These are phyloP conservation scores for Battus philenor DNA, from an alignment of 1,140 invertebrate species.

Conservation along the genomic window DNA sequence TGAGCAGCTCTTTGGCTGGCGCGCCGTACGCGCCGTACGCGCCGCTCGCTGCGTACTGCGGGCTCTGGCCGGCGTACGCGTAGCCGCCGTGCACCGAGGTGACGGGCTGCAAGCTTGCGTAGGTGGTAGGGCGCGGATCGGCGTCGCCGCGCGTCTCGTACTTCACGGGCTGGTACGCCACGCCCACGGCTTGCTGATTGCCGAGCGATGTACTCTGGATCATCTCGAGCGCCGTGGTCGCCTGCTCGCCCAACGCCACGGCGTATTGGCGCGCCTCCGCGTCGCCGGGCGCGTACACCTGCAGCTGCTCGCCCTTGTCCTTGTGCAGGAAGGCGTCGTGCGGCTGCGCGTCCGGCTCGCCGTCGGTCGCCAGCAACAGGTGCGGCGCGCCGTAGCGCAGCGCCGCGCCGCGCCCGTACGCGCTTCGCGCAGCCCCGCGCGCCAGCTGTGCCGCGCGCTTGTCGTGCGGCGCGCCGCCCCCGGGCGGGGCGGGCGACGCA, in stretches of 20 bases:
- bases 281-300: slow-evolving; percentile 34
- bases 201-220: slow-evolving; percentile 59
- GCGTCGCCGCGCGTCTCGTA: slow-evolving; percentile 62
- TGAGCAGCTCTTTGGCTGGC: slow-evolving; percentile 57
- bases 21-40: slow-evolving; percentile 46
- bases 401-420: slow-evolving; percentile 37
- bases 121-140: slow-evolving; percentile 54
- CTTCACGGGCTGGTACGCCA: slow-evolving; percentile 67
- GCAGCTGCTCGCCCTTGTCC: slow-evolving; percentile 44
- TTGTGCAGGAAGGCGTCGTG: slow-evolving; percentile 48
- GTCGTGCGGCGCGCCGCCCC: no score
- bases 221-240: slow-evolving; percentile 57
- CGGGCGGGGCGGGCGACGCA: slow-evolving; percentile 31
- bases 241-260: slow-evolving; percentile 45
- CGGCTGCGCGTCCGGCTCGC: slow-evolving; percentile 39
- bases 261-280: slow-evolving; percentile 48
- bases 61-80: slow-evolving; percentile 48
- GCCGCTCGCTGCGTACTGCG: slow-evolving; percentile 48
- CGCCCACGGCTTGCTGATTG: slow-evolving; percentile 64
- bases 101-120: slow-evolving; percentile 70
- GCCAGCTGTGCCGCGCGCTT: slow-evolving; percentile 35
- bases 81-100: slow-evolving; percentile 57
- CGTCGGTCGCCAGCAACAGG: slow-evolving; percentile 48
- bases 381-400: slow-evolving; percentile 53
- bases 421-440: slow-evolving; percentile 30